Evolutionary conservation across 1,140 invertebrate species (phyloP).

Genomic region (Apis cerana): DNA sequence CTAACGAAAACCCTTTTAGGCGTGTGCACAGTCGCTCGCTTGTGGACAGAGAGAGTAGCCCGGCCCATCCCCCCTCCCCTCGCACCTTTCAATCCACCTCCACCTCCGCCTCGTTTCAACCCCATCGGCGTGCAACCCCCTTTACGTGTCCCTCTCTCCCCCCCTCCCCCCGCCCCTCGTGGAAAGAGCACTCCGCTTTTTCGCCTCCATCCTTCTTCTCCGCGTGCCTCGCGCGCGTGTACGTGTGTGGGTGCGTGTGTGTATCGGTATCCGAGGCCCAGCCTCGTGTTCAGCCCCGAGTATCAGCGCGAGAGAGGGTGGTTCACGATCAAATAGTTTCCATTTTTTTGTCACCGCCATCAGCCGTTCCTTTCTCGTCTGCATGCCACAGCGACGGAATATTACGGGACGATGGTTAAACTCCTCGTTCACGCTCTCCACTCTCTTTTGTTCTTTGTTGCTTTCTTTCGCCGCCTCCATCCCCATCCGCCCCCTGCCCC

Average conservation of each 20-base stretch:
- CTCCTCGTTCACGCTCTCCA: conserved; percentile 59
- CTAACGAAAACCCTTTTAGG: conserved; percentile 81
- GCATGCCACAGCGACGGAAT: conserved; percentile 60
- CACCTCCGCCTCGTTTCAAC: too few relatives aligned
- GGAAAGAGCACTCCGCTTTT: conserved; percentile 32
- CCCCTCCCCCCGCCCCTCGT: background rate
- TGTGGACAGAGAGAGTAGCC: conserved; percentile 61
- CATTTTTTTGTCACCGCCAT: conserved; percentile 66
- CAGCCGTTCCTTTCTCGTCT: conserved; percentile 65
- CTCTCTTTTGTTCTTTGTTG: conserved; percentile 55
- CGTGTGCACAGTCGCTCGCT: conserved; percentile 77
- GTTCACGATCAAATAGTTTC: conserved; percentile 75
- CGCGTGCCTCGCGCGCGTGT: background rate
- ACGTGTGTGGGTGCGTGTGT: conserved; percentile 19
- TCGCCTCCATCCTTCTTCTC: conserved; percentile 40
- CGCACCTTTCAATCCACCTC: conserved; percentile 29
- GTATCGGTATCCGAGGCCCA: conserved; percentile 26
- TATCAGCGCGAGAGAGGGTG: conserved; percentile 48
- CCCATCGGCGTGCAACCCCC: background rate
- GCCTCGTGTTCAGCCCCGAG: background rate
- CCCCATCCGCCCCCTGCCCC: conserved; percentile 1
- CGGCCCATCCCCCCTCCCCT: conserved; percentile 49
- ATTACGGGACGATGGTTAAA: conserved; percentile 70
- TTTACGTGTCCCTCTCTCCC: background rate
- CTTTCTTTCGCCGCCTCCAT: conserved; percentile 3